Percentiles rank a stretch among this genome's conserved stretches.
Conservation (phyloP, 2,113 vertebrate species). For the Sinosuthora webbiana region DNA sequence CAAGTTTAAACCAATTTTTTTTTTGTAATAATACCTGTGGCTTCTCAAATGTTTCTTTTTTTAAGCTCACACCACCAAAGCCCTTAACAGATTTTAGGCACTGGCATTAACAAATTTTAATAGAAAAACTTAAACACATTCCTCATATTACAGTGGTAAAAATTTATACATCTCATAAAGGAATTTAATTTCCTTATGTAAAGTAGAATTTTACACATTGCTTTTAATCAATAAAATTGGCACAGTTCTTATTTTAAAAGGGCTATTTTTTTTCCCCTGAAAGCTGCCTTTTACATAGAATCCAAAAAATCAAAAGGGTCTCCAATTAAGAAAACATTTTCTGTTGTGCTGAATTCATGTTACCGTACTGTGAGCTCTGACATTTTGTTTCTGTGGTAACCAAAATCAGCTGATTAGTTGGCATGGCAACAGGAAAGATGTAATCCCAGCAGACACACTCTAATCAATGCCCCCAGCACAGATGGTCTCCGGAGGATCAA, state of each 20-base stretch:
- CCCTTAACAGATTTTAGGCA: conserved; percentile 30
- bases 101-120: conserved; percentile 30
- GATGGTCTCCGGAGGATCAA: conserved; percentile 99
- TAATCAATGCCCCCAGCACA: conserved; percentile 99
- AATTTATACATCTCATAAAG: conserved; percentile 34
- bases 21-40: neutral
- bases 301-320: conserved; percentile 87
- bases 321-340: conserved; percentile 93
- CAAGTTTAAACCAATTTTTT: neutral
- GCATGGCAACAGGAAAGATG: conserved; percentile 99
- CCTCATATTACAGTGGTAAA: conserved; percentile 19
- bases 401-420: conserved; percentile 99
- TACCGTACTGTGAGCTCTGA: conserved; percentile 87
- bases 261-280: neutral
- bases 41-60: neutral
- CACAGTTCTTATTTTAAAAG: conserved; percentile 64
- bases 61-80: neutral
- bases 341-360: conserved; percentile 95
- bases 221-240: conserved; percentile 74
- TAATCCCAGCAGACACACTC: conserved; percentile 99
- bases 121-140: neutral
- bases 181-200: conserved; percentile 49
- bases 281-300: conserved; percentile 79
- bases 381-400: conserved; percentile 99
- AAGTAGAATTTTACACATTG: conserved; percentile 42